These are phyloP conservation scores for Brenthis hecate DNA, from an alignment of 2,888 invertebrate species.

Conservation along the genomic window DNA sequence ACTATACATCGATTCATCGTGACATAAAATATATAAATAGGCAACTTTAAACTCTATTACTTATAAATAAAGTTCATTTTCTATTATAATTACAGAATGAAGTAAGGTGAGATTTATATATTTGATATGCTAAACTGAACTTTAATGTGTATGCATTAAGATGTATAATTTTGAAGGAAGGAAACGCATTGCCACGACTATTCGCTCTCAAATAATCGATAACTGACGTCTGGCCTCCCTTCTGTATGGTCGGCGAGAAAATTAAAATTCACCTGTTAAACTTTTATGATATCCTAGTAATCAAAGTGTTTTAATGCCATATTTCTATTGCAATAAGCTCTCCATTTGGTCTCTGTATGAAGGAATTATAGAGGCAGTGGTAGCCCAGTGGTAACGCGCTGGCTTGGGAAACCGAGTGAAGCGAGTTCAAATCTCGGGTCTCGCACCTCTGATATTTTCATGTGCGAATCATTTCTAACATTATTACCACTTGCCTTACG, in stretches of 20 bases:
- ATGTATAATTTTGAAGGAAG: constrained; percentile 54
- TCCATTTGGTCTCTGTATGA: not conserved
- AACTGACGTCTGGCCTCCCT: constrained; percentile 77
- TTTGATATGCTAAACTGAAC: constrained; percentile 48
- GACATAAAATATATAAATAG: constrained; percentile 20
- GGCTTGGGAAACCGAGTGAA: too few species aligned
- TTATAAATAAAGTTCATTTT: constrained; percentile 43
- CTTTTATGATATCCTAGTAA: not conserved
- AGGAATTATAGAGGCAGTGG: too few species aligned
- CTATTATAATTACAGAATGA: constrained; percentile 46
- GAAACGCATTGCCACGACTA: constrained; percentile 65
- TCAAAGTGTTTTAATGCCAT: not conserved
- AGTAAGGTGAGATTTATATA: constrained; percentile 65
- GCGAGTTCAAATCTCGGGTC: too few species aligned
- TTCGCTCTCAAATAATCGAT: constrained; percentile 81
- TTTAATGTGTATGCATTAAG: constrained; percentile 49
- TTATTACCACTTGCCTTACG: too few species aligned
- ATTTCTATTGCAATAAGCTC: not conserved
- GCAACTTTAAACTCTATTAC: constrained; percentile 11
- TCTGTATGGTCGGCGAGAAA: constrained; percentile 40
- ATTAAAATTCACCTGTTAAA: constrained; percentile 22
- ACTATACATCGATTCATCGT: constrained; percentile 51
- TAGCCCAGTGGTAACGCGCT: too few species aligned
- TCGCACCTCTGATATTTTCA: too few species aligned
- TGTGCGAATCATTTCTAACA: too few species aligned